Evolutionary conservation across 1,140 invertebrate genomes (phyloP).

Genomic region (Reticulitermes speratus): DNA sequence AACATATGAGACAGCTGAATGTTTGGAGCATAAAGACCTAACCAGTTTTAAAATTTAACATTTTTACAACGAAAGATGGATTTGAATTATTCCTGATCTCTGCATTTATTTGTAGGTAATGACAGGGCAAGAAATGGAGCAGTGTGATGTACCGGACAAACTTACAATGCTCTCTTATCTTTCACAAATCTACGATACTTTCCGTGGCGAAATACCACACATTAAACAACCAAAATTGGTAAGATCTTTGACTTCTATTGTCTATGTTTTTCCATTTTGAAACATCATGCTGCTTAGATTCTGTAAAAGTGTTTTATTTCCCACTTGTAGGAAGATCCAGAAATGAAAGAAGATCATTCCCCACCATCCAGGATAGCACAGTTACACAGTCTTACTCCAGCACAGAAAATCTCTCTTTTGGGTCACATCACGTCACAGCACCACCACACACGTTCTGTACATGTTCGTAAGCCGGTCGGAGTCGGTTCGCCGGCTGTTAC

Average conservation of each 20-base stretch:
- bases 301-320: not conserved
- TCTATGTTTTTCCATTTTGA: not conserved
- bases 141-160: conserved; percentile 69
- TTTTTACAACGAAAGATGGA: too few relatives aligned
- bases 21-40: too few relatives aligned
- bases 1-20: too few relatives aligned
- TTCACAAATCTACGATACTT: conserved; percentile 82
- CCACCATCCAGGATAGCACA: conserved; percentile 33
- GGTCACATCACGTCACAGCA: conserved; percentile 9
- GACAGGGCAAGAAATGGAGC: conserved; percentile 77
- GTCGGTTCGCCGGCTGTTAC: not conserved
- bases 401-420: conserved; percentile 45
- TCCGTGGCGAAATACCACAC: conserved; percentile 78
- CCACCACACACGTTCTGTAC: not conserved
- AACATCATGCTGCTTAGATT: not conserved
- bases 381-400: conserved; percentile 46
- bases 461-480: not conserved
- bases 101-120: conserved; percentile 56
- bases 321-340: not conserved
- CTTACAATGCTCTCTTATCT: conserved; percentile 78
- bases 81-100: not conserved
- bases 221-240: conserved; percentile 75
- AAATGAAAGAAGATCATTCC: not conserved
- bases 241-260: conserved; percentile 41
- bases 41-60: too few relatives aligned